Base-by-base conservation (phyloP, 2,113 vertebrate species). In the Psephotus haematonotus region DNA sequence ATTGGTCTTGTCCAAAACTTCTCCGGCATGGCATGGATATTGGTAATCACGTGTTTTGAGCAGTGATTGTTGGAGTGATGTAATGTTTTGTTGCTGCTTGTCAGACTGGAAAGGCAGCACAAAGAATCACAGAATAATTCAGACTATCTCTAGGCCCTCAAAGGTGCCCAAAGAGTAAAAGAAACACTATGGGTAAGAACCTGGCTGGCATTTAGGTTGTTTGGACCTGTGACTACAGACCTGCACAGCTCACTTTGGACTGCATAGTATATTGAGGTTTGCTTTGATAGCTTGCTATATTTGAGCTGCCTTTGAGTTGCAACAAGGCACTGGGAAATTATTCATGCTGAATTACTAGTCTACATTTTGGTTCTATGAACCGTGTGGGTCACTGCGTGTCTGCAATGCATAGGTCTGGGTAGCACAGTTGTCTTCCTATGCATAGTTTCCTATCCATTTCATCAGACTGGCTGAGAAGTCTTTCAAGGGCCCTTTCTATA, bases 1-100 rank as follows among this genome's bases (percentile, higher is more conserved):
- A 23, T 28, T 44, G 31, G 8, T 50, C 59, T 67, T 70, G 69
- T 91, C 55, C 10, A 0, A 46, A 92, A 37, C 55, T 29, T 65
- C 39, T 64, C 1, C 1, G 29, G 59, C 67, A 25, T 10, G 47
- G 53, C 0, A 0, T 47, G 55, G 46, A 1, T 86, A 46, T 74
- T 50, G 13, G 53, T 33, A 60, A 60, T 50, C 16, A 5, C 4
- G 19, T 22, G 37, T 75, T 90, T 64, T 44, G 19, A 75, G 47
- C 50, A 50, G 39, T 0, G 0, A 3, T 46, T 65, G 7, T 5
- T 91, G 64, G 28, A 77, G 37, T 10, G 12, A 5, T 78, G 3
- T 33, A 25, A 20, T 47, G 39, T 68, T 75, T 76, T 76, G 39
- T 65, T 85, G 44, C 27, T 80, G 52, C 59, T 93, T 6, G 2